These are phyloP conservation scores for Drosophila pegasa DNA, from an alignment of 2,888 invertebrate genomes.

Conservation along the genomic window DNA sequence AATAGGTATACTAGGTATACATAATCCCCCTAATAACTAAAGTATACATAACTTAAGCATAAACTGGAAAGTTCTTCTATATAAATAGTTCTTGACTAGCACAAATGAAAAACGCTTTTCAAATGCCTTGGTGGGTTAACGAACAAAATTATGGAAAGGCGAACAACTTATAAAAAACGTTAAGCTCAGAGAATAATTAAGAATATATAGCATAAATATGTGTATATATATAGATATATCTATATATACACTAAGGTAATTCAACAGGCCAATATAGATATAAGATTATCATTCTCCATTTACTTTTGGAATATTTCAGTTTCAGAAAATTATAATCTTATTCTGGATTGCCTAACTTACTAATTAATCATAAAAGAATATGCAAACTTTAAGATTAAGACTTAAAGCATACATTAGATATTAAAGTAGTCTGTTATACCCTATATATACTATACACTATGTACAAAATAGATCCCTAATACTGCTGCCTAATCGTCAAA, in stretches of 20 bases:
- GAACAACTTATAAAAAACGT: conserved; percentile 12
- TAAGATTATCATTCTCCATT: no score
- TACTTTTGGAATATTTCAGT: not conserved
- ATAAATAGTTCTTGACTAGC: conserved; percentile 56
- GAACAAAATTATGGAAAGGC: conserved; percentile 29
- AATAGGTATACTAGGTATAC: conserved; percentile 28
- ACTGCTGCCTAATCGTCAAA: conserved; percentile 82
- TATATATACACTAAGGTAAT: not conserved
- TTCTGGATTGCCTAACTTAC: no score
- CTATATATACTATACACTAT: conserved; percentile 41
- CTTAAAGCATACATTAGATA: not conserved
- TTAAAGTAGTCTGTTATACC: not conserved
- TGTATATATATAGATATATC: not conserved
- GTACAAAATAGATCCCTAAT: conserved; percentile 45
- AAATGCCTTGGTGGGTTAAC: conserved; percentile 66
- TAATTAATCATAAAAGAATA: not conserved
- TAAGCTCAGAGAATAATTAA: conserved; percentile 3
- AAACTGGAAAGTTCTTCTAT: conserved; percentile 28
- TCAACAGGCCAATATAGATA: not conserved
- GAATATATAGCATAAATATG: not conserved
- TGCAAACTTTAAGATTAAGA: not conserved
- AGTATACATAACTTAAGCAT: not conserved
- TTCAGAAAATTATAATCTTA: not conserved
- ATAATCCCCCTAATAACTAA: conserved; percentile 22
- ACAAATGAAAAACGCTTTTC: conserved; percentile 55